Percentiles rank a stretch among this genome's conserved stretches.
Evolutionary conservation across 2,113 vertebrate species (phyloP).

Genomic region (Columbina picui): DNA sequence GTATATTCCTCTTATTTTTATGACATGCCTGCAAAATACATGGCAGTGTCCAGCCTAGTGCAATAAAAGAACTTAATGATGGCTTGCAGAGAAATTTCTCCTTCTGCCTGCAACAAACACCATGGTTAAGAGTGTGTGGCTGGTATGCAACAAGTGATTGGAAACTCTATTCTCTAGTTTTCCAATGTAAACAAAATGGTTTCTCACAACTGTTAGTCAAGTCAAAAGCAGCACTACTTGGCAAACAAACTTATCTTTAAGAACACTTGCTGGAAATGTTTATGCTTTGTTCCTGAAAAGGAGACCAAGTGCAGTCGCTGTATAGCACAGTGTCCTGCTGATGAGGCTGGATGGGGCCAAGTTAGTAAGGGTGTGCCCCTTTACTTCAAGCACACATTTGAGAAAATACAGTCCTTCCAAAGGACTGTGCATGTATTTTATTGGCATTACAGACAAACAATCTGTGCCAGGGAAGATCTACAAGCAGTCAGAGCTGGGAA

Average conservation of each 20-base stretch:
- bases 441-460: not conserved
- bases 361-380: not conserved
- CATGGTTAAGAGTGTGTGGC: not conserved
- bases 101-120: not conserved
- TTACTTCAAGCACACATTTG: not conserved
- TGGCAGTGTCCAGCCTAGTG: not conserved
- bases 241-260: slow-evolving; percentile 24
- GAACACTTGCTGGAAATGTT: slow-evolving; percentile 26
- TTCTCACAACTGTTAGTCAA: slow-evolving; percentile 10
- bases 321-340: not conserved
- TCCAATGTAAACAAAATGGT: not conserved
- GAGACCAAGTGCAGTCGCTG: not conserved
- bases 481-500: not conserved
- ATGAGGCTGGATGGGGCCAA: not conserved
- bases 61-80: not conserved
- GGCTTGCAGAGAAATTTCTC: slow-evolving; percentile 13
- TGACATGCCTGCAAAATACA: not conserved
- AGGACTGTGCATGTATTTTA: not conserved
- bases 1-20: not conserved
- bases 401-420: not conserved
- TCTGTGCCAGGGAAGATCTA: not conserved
- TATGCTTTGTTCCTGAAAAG: slow-evolving; percentile 6
- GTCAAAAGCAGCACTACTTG: slow-evolving; percentile 5
- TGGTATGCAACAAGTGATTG: slow-evolving; percentile 30
- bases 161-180: slow-evolving; percentile 6